phyloP scores from a whole-genome alignment of 1,140 invertebrate genomes.

The Temnothorax curvispinosus region DNA sequence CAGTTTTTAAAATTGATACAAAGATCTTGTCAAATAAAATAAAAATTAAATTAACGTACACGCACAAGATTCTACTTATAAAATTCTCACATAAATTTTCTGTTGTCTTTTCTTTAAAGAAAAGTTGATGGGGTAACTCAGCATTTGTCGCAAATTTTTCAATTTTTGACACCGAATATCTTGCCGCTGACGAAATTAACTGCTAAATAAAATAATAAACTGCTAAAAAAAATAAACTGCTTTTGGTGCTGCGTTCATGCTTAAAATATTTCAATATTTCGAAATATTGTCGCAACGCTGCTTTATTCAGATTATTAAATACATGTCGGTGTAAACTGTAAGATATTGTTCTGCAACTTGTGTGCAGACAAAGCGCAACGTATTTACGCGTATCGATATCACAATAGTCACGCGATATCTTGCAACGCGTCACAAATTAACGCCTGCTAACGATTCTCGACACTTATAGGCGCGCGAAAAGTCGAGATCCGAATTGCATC shows the following conservation, averaged over 20 bases:
- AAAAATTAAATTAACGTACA: background rate
- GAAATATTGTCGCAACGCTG: background rate
- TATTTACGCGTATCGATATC: constrained; percentile 33
- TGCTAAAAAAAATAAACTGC: no score
- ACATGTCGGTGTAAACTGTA: background rate
- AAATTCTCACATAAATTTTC: background rate
- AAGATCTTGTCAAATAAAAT: background rate
- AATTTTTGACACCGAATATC: background rate
- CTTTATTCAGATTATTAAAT: background rate
- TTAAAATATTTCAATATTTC: background rate
- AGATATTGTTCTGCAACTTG: constrained; percentile 21
- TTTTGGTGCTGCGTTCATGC: background rate
- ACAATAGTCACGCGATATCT: constrained; percentile 25
- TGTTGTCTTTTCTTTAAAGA: background rate
- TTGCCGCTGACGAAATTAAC: background rate
- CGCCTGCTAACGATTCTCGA: background rate
- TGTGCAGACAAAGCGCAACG: background rate
- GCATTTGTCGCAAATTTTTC: background rate
- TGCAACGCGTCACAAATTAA: constrained; percentile 21
- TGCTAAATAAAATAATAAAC: background rate
- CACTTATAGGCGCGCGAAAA: background rate
- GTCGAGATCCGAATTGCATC: constrained; percentile 14
- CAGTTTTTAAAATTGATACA: background rate
- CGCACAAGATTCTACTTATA: background rate
- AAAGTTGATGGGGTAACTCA: background rate